Base-by-base conservation (phyloP, 2,888 invertebrate species). In the Deilephila elpenor region DNA sequence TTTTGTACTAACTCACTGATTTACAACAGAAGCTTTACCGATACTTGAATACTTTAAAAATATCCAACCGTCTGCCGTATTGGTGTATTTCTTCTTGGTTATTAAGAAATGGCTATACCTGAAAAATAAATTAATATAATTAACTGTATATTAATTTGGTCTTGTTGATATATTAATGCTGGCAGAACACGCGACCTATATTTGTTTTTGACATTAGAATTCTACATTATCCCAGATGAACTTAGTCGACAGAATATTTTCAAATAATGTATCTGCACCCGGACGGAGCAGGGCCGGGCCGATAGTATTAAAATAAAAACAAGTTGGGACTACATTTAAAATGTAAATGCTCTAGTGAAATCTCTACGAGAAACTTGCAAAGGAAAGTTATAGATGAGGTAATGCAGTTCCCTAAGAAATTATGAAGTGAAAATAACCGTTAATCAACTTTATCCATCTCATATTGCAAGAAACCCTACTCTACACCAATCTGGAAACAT, bases 1-100 rank as follows among this genome's bases (percentile, higher is more conserved):
- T 90, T 89, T 86, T 85, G 81, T 88, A 86, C 87, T 86, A 84
- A 85, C 83, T 74, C 74, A 71, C 72, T 76, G 75, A 77, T 74
- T 74, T 78, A 80, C 79, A 78, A 78, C 74, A 71, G 75, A 79
- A 19, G 67, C 4, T 25, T 25, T 51, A 20, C 25, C 67, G 44
- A 67, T 67, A 8, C 17, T 5, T 67, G 51, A 25, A 51, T 25
- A 25, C 17, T 51, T 51, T 44, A 64, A 67, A 25, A 64, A 6
- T 20, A 37, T 37, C 34, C 11, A 14, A 11, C 8, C 20, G n/a
- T 64, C 3, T 44, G 44, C 14, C 44, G 44, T 44, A 44, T 7
- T 44, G 14, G n/a, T 44, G 20, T 59, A 59, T 59, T 59, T 20
- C n/a, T 20, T 32, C 0, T 5, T 32, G 32, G 32, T 32, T 20